Evolutionary conservation across 2,113 vertebrate species (phyloP).

Genomic region (Cyrtonyx montezumae): DNA sequence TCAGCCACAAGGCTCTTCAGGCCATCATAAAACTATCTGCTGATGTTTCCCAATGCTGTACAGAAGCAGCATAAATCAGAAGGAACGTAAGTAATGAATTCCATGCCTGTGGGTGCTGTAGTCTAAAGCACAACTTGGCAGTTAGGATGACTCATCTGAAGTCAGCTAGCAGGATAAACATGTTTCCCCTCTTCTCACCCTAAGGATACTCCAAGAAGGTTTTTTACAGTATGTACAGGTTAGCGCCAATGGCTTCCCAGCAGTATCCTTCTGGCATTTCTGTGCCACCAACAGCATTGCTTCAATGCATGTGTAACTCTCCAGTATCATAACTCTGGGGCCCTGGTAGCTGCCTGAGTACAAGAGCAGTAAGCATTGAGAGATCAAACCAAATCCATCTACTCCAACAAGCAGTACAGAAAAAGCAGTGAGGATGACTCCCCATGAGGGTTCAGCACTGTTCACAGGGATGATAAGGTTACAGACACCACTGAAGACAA

Average conservation of each 20-base stretch:
- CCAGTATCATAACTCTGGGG: slow-evolving; percentile 7
- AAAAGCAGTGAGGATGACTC: slow-evolving; percentile 78
- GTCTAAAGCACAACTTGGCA: slow-evolving; percentile 11
- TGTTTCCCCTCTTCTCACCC: background rate
- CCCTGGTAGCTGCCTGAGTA: slow-evolving; percentile 15
- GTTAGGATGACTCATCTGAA: background rate
- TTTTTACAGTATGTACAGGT: background rate
- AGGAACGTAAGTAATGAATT: slow-evolving; percentile 49
- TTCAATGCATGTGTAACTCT: slow-evolving; percentile 3
- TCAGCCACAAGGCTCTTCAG: slow-evolving; percentile 24
- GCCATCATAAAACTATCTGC: slow-evolving; percentile 23
- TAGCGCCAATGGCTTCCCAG: background rate
- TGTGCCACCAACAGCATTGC: slow-evolving; percentile 20
- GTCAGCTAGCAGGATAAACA: background rate
- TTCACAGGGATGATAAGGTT: slow-evolving; percentile 77
- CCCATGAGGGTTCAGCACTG: slow-evolving; percentile 72
- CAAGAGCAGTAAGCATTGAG: slow-evolving; percentile 5
- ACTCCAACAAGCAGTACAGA: slow-evolving; percentile 77
- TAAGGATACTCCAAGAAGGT: background rate
- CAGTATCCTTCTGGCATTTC: slow-evolving; percentile 29
- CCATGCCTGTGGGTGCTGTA: slow-evolving; percentile 41
- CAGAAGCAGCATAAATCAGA: slow-evolving; percentile 62
- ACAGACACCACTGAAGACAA: slow-evolving; percentile 82
- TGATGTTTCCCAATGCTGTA: slow-evolving; percentile 49
- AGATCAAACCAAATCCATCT: slow-evolving; percentile 72